Conservation (phyloP, 2,888 invertebrate genomes). For the Drosophila fungiperda region DNA sequence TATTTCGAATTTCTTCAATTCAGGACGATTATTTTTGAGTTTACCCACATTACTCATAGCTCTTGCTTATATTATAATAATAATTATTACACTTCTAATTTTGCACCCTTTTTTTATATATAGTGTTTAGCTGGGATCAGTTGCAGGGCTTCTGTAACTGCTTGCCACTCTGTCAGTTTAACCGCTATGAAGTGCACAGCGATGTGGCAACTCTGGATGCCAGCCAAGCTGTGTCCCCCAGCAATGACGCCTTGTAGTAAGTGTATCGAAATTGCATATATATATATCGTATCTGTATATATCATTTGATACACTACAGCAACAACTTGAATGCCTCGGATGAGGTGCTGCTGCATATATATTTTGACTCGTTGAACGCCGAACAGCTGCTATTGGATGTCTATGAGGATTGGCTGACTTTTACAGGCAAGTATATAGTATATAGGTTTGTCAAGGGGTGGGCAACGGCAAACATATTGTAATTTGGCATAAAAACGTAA, state of each 20-base stretch:
- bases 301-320: constrained; percentile 33
- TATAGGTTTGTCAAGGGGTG: neutral
- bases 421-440: constrained; percentile 86
- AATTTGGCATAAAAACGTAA: too few species aligned
- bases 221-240: neutral
- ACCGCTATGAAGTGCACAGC: constrained; percentile 85
- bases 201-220: constrained; percentile 42
- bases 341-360: constrained; percentile 88
- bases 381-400: constrained; percentile 88
- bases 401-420: constrained; percentile 89
- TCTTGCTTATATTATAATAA: neutral
- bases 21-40: too few species aligned
- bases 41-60: neutral
- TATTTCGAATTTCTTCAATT: neutral
- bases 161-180: constrained; percentile 87
- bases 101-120: neutral
- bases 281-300: neutral
- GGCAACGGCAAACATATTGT: neutral
- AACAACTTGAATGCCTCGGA: constrained; percentile 81
- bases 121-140: constrained; percentile 29
- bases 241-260: constrained; percentile 79
- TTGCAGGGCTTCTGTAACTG: constrained; percentile 69
- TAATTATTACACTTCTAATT: neutral
- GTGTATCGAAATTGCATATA: neutral
- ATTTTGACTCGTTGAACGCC: constrained; percentile 88